phyloP scores from a whole-genome alignment of 2,113 vertebrate genomes.

The Pelobates fuscus region DNA sequence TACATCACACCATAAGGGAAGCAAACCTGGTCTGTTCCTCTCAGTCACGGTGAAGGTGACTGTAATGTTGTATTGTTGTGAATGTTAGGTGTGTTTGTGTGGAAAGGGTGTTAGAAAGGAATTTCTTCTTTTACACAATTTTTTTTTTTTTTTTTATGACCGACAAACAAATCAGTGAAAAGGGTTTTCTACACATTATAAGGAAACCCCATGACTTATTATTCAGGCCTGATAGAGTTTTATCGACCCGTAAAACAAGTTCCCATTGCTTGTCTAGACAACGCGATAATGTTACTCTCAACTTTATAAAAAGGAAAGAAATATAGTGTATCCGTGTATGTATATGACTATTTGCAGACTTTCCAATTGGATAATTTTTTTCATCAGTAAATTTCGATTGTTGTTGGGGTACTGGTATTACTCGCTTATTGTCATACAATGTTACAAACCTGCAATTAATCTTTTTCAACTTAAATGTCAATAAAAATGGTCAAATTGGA shows the following conservation, averaged over 20 bases:
- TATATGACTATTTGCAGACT: no score
- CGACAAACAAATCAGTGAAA: conserved; percentile 29
- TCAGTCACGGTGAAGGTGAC: neutral
- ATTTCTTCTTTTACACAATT: conserved; percentile 10
- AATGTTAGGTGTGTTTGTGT: conserved; percentile 39
- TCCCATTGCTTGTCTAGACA: neutral
- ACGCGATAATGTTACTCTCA: neutral
- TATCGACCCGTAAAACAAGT: neutral
- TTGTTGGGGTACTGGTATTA: no score
- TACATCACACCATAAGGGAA: neutral
- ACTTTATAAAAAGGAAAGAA: no score
- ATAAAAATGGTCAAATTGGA: no score
- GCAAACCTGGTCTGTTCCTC: neutral
- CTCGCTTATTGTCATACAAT: no score
- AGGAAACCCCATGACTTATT: conserved; percentile 22
- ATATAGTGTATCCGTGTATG: no score
- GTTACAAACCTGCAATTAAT: no score
- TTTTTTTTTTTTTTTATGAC: conserved; percentile 2
- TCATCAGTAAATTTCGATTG: no score
- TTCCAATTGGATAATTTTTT: no score
- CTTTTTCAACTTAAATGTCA: no score
- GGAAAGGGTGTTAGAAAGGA: conserved; percentile 26
- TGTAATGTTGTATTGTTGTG: neutral
- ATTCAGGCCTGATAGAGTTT: neutral
- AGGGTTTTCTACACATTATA: neutral